Percentiles rank a stretch among this genome's conserved stretches.
Conservation (phyloP, 2,888 invertebrate genomes). For the Calliopum simillimum region DNA sequence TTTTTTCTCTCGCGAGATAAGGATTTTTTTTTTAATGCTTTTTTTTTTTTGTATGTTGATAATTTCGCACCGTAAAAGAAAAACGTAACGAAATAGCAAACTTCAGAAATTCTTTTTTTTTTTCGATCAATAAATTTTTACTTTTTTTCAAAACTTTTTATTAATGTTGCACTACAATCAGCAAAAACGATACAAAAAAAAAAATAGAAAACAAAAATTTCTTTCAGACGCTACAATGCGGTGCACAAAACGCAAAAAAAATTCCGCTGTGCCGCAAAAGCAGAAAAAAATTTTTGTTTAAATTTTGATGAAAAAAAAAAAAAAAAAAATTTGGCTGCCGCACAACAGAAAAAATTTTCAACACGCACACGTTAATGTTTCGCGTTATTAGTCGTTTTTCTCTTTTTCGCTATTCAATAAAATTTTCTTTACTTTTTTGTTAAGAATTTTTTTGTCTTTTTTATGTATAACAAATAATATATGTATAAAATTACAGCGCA, state of each 20-base stretch:
- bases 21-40: background rate
- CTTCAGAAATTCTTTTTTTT: slow-evolving; percentile 4
- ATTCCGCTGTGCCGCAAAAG: background rate
- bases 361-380: slow-evolving; percentile 21
- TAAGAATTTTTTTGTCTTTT: slow-evolving; percentile 16
- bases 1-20: background rate
- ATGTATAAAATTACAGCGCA: slow-evolving; percentile 33
- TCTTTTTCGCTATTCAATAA: slow-evolving; percentile 22
- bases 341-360: background rate
- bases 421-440: slow-evolving; percentile 29
- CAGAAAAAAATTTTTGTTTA: slow-evolving; percentile 13
- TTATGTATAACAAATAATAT: slow-evolving; percentile 28
- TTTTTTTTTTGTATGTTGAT: background rate
- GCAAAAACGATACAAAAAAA: too few relatives aligned
- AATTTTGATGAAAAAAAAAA: slow-evolving; percentile 9
- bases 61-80: slow-evolving; percentile 19
- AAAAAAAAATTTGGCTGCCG: slow-evolving; percentile 10
- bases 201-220: too few relatives aligned
- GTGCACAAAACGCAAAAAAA: background rate
- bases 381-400: slow-evolving; percentile 27
- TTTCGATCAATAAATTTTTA: background rate
- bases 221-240: too few relatives aligned
- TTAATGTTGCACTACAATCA: slow-evolving; percentile 25
- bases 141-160: slow-evolving; percentile 6
- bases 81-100: slow-evolving; percentile 10